Conservation (phyloP, 2,113 vertebrate species). For the Dryoscopus gambensis region DNA sequence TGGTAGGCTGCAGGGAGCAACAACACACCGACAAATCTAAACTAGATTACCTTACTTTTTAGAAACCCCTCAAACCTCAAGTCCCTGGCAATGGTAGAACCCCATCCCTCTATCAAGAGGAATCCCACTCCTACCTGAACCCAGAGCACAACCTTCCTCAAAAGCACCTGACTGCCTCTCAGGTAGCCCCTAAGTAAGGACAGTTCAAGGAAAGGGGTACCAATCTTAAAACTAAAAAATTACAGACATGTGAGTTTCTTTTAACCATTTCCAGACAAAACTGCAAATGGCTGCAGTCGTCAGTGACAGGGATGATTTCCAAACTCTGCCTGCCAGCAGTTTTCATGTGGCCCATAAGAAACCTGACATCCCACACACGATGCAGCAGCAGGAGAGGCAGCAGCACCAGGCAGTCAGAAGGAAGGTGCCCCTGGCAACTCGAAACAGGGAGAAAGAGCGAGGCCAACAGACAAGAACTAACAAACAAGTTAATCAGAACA, state of each 20-base stretch:
- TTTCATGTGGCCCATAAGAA: neutral
- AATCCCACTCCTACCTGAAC: neutral
- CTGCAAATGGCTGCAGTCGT: neutral
- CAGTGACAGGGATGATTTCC: neutral
- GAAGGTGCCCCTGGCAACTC: neutral
- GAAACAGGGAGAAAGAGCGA: neutral
- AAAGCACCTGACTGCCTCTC: no score
- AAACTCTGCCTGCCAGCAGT: neutral
- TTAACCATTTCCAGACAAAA: neutral
- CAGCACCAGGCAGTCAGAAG: accelerated
- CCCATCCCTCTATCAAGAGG: neutral
- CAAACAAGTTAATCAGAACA: neutral
- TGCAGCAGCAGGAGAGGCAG: neutral
- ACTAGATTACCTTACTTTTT: neutral
- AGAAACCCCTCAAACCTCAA: neutral
- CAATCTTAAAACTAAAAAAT: neutral
- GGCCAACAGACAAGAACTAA: neutral
- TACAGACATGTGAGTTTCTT: neutral
- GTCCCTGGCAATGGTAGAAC: accelerated
- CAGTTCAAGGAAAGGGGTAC: neutral
- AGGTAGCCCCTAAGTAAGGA: neutral
- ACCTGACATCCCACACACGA: accelerated
- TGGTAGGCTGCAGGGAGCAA: neutral
- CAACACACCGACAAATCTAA: neutral
- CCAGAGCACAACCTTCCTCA: neutral